These are phyloP conservation scores for Lepidotrigona ventralis DNA, from an alignment of 1,140 invertebrate species.

Conservation along the genomic window DNA sequence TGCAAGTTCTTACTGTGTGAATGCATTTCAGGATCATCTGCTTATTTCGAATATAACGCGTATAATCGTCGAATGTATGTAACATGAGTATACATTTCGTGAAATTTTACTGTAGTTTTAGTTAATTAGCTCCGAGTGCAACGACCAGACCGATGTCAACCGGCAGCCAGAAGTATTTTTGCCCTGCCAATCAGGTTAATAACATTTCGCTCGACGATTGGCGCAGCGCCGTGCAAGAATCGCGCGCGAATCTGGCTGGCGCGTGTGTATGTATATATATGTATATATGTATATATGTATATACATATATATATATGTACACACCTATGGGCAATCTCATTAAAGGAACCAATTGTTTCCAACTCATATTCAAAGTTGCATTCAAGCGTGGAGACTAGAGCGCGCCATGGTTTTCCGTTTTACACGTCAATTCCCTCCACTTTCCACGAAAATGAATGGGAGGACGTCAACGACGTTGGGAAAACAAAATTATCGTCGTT, in stretches of 20 bases:
- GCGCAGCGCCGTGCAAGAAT: background rate
- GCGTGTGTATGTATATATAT: constrained; percentile 8
- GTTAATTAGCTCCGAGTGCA: constrained; percentile 12
- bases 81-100: background rate
- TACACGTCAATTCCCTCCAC: constrained; percentile 41
- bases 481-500: constrained; percentile 36
- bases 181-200: constrained; percentile 50
- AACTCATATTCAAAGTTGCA: constrained; percentile 40
- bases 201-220: constrained; percentile 43
- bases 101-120: background rate
- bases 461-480: background rate
- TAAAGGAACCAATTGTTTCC: constrained; percentile 59
- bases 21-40: background rate
- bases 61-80: background rate
- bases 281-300: constrained; percentile 3
- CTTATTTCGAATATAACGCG: background rate
- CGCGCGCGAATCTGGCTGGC: constrained; percentile 12
- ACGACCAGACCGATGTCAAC: background rate
- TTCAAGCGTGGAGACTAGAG: constrained; percentile 14
- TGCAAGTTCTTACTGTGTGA: background rate
- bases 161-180: constrained; percentile 37
- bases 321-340: constrained; percentile 50
- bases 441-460: constrained; percentile 52
- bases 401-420: constrained; percentile 41
- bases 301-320: constrained; percentile 4